Conservation (phyloP, 1,140 invertebrate genomes). For the Xylocopa sonorina region DNA sequence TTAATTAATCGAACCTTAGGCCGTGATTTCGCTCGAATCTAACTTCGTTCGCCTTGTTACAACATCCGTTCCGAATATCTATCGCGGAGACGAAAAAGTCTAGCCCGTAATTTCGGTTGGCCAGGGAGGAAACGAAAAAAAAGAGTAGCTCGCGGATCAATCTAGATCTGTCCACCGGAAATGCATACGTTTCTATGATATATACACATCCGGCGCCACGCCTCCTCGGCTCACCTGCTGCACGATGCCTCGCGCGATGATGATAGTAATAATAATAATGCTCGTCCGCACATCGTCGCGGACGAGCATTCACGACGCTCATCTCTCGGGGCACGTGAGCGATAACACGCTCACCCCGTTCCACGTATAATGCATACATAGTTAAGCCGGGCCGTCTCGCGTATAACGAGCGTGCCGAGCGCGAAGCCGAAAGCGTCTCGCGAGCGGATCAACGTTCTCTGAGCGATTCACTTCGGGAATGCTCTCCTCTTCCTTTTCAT, state of each 20-base stretch:
- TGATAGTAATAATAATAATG: constrained; percentile 77
- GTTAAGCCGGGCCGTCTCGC: constrained; percentile 16
- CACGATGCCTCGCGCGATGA: constrained; percentile 71
- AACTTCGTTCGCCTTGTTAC: not conserved
- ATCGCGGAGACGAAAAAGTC: too few relatives aligned
- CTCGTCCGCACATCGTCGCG: constrained; percentile 69
- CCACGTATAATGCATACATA: too few relatives aligned
- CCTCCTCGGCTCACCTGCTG: constrained; percentile 77
- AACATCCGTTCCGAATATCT: too few relatives aligned
- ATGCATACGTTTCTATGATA: constrained; percentile 77
- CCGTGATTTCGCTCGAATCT: not conserved
- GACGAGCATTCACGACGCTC: constrained; percentile 50
- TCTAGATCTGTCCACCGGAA: constrained; percentile 66
- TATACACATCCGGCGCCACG: constrained; percentile 79
- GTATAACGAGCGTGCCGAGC: constrained; percentile 46
- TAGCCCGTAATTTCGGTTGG: constrained; percentile 21
- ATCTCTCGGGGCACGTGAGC: constrained; percentile 64
- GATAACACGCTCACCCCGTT: constrained; percentile 30
- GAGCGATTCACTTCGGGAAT: not conserved
- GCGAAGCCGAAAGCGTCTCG: not conserved
- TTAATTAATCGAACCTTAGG: constrained; percentile 1
- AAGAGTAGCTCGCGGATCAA: constrained; percentile 52
- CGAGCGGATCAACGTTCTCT: constrained; percentile 3
- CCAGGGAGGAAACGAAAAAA: constrained; percentile 36
- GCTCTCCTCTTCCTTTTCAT: constrained; percentile 1